phyloP scores from a whole-genome alignment of 1,140 invertebrate species.

The Lucilia cuprina region DNA sequence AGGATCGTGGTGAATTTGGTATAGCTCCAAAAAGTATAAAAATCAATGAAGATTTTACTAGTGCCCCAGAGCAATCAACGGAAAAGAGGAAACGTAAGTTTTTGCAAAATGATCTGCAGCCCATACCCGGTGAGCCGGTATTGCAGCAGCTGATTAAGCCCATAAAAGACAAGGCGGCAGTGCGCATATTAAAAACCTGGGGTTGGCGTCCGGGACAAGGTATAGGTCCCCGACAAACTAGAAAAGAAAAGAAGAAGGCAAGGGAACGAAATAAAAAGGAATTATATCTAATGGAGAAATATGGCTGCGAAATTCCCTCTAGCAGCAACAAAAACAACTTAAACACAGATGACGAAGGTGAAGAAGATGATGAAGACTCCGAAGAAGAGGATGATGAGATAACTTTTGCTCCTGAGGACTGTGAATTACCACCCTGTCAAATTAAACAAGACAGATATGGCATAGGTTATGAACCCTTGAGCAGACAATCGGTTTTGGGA shows the following conservation, averaged over 20 bases:
- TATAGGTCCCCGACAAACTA: slow-evolving; percentile 77
- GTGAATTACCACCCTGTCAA: slow-evolving; percentile 72
- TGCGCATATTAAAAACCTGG: slow-evolving; percentile 84
- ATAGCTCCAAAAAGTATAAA: slow-evolving; percentile 88
- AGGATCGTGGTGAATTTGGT: slow-evolving; percentile 93
- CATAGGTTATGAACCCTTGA: slow-evolving; percentile 90
- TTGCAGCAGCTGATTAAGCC: slow-evolving; percentile 81
- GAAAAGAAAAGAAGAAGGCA: slow-evolving; percentile 62
- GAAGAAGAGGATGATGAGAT: slow-evolving; percentile 67
- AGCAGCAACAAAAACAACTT: neutral
- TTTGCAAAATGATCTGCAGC: slow-evolving; percentile 67
- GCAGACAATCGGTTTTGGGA: slow-evolving; percentile 63
- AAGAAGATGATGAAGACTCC: slow-evolving; percentile 34
- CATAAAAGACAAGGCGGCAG: slow-evolving; percentile 86
- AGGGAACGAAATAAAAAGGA: slow-evolving; percentile 51
- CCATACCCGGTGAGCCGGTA: slow-evolving; percentile 82
- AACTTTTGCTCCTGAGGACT: slow-evolving; percentile 87
- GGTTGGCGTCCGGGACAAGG: slow-evolving; percentile 92
- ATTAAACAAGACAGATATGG: slow-evolving; percentile 85
- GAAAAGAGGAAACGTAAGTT: slow-evolving; percentile 60
- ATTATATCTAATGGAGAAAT: slow-evolving; percentile 54
- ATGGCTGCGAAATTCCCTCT: slow-evolving; percentile 44
- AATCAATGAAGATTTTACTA: slow-evolving; percentile 77
- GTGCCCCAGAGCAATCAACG: slow-evolving; percentile 61
- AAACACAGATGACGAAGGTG: slow-evolving; percentile 22